Percentiles rank a stretch among this genome's conserved stretches.
These are phyloP conservation scores for Selene dorsalis DNA, from an alignment of 2,797 vertebrate species.

Conservation along the genomic window DNA sequence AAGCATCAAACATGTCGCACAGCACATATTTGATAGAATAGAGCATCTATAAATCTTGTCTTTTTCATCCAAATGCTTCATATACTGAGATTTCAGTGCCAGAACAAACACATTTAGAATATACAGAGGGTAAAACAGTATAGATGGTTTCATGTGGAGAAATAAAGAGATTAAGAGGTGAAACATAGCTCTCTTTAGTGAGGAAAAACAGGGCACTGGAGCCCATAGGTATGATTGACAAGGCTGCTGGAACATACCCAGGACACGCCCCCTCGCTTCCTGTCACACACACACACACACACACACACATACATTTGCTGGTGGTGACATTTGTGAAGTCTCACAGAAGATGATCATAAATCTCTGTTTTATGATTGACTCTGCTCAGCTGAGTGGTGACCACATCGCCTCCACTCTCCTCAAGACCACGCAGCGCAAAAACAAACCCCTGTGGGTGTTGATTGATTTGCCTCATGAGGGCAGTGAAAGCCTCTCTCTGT, in stretches of 20 bases:
- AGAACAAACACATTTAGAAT: not conserved
- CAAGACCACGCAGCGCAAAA: conserved; percentile 2
- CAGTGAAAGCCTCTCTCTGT: conserved; percentile 52
- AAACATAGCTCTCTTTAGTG: conserved; percentile 5
- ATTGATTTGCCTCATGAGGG: conserved; percentile 63
- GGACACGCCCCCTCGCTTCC: conserved; percentile 25
- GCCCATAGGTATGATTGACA: conserved; percentile 40
- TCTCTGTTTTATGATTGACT: conserved; percentile 57
- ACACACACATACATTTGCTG: not conserved
- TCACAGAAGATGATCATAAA: conserved; percentile 54
- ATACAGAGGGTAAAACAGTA: too few relatives aligned
- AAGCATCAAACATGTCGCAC: not conserved
- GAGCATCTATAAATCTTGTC: not conserved
- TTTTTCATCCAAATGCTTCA: not conserved
- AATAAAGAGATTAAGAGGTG: conserved; percentile 2
- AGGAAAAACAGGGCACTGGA: not conserved
- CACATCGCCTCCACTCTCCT: conserved; percentile 59
- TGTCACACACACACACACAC: conserved; percentile 20
- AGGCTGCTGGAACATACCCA: conserved; percentile 19
- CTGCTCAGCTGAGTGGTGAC: conserved; percentile 53
- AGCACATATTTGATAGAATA: not conserved
- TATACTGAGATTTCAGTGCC: not conserved
- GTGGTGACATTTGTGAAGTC: conserved; percentile 57
- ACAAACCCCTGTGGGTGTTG: conserved; percentile 29
- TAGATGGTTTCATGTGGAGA: not conserved